These are phyloP conservation scores for Scopus umbretta DNA, from an alignment of 2,113 vertebrate genomes.

Conservation along the genomic window DNA sequence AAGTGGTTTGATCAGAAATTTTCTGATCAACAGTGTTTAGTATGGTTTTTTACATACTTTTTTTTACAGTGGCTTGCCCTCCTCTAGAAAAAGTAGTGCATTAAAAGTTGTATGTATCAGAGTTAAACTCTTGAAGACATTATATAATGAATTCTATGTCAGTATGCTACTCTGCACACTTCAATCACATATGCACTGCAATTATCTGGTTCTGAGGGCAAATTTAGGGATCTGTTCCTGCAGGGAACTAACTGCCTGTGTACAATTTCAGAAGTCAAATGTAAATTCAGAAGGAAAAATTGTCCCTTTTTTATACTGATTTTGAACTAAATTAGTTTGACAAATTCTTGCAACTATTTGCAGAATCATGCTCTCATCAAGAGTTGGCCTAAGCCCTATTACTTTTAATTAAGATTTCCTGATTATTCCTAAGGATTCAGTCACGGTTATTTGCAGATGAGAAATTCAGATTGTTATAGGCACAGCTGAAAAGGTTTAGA, in stretches of 20 bases:
- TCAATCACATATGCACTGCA: background rate
- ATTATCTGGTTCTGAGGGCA: background rate
- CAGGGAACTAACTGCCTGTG: background rate
- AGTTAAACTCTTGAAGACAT: background rate
- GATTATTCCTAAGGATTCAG: constrained; percentile 4
- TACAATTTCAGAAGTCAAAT: background rate
- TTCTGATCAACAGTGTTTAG: background rate
- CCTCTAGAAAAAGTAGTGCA: background rate
- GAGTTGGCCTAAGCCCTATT: background rate
- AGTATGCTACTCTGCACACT: background rate
- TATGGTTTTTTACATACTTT: no score
- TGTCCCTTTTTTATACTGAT: background rate
- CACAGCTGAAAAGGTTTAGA: background rate
- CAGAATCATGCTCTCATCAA: background rate
- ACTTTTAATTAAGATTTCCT: constrained; percentile 31
- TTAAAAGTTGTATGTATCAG: background rate
- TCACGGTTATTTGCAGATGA: background rate
- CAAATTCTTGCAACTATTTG: background rate
- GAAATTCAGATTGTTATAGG: background rate
- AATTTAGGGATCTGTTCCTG: background rate
- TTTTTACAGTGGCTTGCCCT: background rate
- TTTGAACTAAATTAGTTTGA: background rate
- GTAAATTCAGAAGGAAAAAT: background rate
- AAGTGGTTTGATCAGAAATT: background rate
- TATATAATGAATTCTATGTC: background rate